These are phyloP conservation scores for Desmophyllum pertusum DNA, from an alignment of 92 coral and sea anemone species.

Conservation along the genomic window DNA sequence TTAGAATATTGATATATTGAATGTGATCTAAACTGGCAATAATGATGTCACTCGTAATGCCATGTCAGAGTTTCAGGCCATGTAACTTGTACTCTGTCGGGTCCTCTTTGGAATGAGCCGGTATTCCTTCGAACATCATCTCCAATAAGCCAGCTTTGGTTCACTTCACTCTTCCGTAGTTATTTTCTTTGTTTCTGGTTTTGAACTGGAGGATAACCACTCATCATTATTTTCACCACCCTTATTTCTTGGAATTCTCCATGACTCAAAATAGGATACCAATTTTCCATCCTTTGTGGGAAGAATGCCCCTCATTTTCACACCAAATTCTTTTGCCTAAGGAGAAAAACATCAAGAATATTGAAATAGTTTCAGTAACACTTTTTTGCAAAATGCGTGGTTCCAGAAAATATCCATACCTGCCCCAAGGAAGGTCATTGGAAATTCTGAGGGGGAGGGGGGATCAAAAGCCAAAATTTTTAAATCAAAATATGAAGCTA, in stretches of 20 bases:
- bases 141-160: background rate
- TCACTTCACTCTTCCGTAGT: background rate
- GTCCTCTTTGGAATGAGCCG: background rate
- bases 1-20: no score
- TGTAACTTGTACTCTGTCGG: background rate
- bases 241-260: constrained; percentile 68
- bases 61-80: no score
- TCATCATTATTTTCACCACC: constrained; percentile 29
- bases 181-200: background rate
- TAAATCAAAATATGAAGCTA: no score
- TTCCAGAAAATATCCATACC: no score
- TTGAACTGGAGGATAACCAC: constrained; percentile 10
- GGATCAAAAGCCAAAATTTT: no score
- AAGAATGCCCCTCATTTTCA: constrained; percentile 70
- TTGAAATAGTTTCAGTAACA: background rate
- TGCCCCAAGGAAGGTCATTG: no score
- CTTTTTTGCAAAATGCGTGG: background rate
- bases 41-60: no score
- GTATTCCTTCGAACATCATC: background rate
- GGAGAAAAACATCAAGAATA: background rate
- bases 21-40: no score
- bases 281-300: constrained; percentile 85
- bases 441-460: no score
- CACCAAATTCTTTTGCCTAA: constrained; percentile 82
- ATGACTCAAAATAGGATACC: constrained; percentile 75